Evolutionary conservation across 2,113 vertebrate genomes (phyloP).

Genomic region (Aspiorhynchus laticeps): DNA sequence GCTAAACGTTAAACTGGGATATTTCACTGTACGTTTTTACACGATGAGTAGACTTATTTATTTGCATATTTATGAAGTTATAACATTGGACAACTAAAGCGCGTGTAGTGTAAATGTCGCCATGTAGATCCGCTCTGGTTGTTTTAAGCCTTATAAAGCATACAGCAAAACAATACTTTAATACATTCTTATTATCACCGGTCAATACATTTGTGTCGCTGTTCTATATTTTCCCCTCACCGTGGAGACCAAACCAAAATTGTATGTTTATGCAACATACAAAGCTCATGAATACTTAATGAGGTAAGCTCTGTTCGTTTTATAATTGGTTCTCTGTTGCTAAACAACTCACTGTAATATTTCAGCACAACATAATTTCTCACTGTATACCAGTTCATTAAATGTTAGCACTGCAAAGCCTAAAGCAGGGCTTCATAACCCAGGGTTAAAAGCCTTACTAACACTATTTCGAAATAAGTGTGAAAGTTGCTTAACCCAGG

Average conservation of each 20-base stretch:
- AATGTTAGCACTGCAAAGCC: neutral
- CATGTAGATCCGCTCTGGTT: neutral
- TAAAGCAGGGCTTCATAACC: neutral
- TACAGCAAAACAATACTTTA: neutral
- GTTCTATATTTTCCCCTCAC: neutral
- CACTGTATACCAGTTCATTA: neutral
- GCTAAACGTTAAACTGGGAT: neutral
- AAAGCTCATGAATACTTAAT: constrained; percentile 1
- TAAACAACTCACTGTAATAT: neutral
- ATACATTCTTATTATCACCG: neutral
- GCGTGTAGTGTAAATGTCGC: neutral
- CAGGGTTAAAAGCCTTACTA: constrained; percentile 13
- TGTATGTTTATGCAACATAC: neutral
- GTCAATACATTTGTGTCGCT: neutral
- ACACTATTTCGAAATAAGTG: constrained; percentile 13
- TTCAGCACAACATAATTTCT: neutral
- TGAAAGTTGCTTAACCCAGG: constrained; percentile 31
- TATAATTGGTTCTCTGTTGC: neutral
- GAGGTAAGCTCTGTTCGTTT: neutral
- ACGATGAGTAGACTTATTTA: neutral
- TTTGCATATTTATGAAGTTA: constrained; percentile 9
- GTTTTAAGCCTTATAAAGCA: neutral
- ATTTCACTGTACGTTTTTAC: neutral
- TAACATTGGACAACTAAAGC: constrained; percentile 1
- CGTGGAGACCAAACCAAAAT: neutral